Evolutionary conservation across 1,140 invertebrate species (phyloP), one percentile per base, ranked within the genome.

Genomic region (Zaprionus davidi): DNA sequence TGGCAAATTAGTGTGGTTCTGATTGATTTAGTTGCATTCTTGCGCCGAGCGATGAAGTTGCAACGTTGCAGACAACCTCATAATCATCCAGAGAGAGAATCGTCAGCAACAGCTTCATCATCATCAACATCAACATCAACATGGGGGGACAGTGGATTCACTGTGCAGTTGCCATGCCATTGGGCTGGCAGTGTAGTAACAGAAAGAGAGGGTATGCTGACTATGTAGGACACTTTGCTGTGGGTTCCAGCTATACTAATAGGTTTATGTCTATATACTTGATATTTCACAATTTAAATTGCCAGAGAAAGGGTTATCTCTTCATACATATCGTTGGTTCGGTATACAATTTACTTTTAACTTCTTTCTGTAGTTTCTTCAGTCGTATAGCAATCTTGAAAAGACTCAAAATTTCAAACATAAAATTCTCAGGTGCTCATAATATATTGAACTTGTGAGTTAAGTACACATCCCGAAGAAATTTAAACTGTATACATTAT

Each of bases 21-120:
- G 91, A 92, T 92, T 92, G 91, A 91, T 92, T 90, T 91, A 90
- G 85, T 90, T 85, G 85, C 85, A 90, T 90, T 90, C 85, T 90
- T 87, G 67, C 59, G 71, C 44, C 78, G 85, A 81, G 41, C 38
- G 38, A 88, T 85, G 75, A 90, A 88, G 84, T 87, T 88, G 85
- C 82, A 76, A 86, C 82, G 62, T 55, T 41, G 76, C 65, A 60
- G 76, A 70, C 82, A 79, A 73, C 66, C 64, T 34, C 75, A 70
- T 71, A 31, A 68, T 55, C 49, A 71, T 69, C 73, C 12, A 38
- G 36, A 36, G 34, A 36, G 13, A 64, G 44, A 53, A 57, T 28
- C 36, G 53, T 41, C n/a, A 63, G 13, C 38, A 34, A 7, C 31
- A 44, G 15, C 38, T 36, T 31, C n/a, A 70, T 64, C 24, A 71